Evolutionary conservation across 2,797 vertebrate species (phyloP).

Genomic region (Pempheris klunzingeri): DNA sequence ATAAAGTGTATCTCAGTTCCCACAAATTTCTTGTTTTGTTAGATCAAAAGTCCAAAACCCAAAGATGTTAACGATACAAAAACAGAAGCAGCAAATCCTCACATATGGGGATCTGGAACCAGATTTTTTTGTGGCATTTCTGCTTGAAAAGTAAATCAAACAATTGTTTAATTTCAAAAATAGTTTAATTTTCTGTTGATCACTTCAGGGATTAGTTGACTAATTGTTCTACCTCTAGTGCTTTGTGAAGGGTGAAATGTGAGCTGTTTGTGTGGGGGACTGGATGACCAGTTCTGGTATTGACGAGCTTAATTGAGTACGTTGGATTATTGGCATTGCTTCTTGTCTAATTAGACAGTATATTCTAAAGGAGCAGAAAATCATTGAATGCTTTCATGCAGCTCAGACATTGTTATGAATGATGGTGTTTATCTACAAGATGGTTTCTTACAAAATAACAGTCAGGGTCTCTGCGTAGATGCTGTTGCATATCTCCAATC

Average conservation of each 20-base stretch:
- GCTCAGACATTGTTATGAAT: slow-evolving; percentile 10
- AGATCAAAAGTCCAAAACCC: too few relatives aligned
- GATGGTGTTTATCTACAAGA: background rate
- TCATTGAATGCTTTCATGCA: slow-evolving; percentile 31
- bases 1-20: too few relatives aligned
- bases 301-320: slow-evolving; percentile 15
- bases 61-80: too few relatives aligned
- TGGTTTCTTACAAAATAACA: background rate
- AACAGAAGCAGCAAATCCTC: too few relatives aligned
- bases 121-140: too few relatives aligned
- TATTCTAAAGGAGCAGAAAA: slow-evolving; percentile 36
- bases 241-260: background rate
- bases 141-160: too few relatives aligned
- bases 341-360: slow-evolving; percentile 31
- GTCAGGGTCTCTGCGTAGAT: background rate
- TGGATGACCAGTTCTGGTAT: slow-evolving; percentile 6
- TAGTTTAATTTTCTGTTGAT: too few relatives aligned
- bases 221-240: too few relatives aligned
- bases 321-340: slow-evolving; percentile 3
- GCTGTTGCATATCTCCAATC: background rate
- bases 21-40: too few relatives aligned
- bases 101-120: too few relatives aligned
- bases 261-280: background rate
- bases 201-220: too few relatives aligned
- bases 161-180: too few relatives aligned